Evolutionary conservation across 2,113 vertebrate species (phyloP), one percentile per base, ranked within the genome.

Genomic region (Strix uralensis): DNA sequence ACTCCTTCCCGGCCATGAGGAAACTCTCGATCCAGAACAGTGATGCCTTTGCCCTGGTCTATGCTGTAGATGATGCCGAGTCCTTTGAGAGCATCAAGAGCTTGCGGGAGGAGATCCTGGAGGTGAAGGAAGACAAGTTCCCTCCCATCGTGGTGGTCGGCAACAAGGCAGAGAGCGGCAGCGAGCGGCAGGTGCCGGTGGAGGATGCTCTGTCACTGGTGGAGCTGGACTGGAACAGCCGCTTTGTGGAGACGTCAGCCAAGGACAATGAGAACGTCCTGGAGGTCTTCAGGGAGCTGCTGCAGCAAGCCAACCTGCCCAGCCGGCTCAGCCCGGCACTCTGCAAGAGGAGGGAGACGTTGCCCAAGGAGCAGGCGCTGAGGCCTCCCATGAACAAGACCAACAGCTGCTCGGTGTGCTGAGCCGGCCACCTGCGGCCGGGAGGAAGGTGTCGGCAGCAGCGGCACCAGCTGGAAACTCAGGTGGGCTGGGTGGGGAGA

Each of bases 341-440:
- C 55, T 97, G 98, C 61, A 98, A 98, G 81, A 98, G 99, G 86
- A 98, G 99, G 86, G 99, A 99, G 97, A 99, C 99, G 12, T 98
- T 99, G 70, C 99, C 99, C 25, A 99, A 98, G 70, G 98, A 98
- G 95, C 96, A 90, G 34, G 84, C 88, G 34, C 84, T 98, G 51
- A 90, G 99, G 74, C 99, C 99, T 0, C 99, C 99, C 86, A 99
- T 99, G 98, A 99, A 99, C 98, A 99, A 99, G 95, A 99, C 99
- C 97, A 99, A 99, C 98, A 99, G 99, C 97, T 99, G 99, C 83
- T 97, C 97, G 3, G 66, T 99, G 96, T 99, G 98, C 54, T 99
- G 98, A 98, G 92, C 59, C 8, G 2, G 20, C 51, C 0, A 7
- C 63, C 58, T 4, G 0, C 16, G 49, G 47, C 52, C 1, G 5